Evolutionary conservation across 1,140 invertebrate species (phyloP), one percentile per base, ranked within the genome.

Genomic region (Trachelipus rathkii): DNA sequence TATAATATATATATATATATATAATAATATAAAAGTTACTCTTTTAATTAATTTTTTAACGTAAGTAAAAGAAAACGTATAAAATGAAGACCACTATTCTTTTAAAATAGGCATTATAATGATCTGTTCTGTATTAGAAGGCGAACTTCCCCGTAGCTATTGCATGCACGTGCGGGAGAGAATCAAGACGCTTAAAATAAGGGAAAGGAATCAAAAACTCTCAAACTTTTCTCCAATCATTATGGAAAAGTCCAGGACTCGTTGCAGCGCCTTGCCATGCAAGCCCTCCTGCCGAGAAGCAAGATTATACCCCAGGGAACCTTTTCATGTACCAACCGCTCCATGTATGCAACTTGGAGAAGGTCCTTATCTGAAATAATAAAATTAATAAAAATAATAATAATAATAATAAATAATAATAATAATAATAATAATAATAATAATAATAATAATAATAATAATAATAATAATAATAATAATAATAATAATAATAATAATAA

Each of bases 241-340:
- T 3, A 84, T 83, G 0, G 93, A n/a, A 94, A 79, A 96, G 88
- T 0, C 91, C 91, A 0, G n/a, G 92, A 94, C 10, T 85, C 86
- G 80, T 92, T 90, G 79, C 91, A 92, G 68, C 91, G 94, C 69
- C 92, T 89, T 0, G 95, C 94, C 23, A 97, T 0, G 95, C 93
- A 84, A 96, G 95, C 0, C 95, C 95, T 69, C 93, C 93, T 45
- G n/a, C 93, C 82, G 19, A 87, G 80, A 15, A 88, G 81, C 0
- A 88, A 77, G 10, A 88, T 82, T 0, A 88, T 80, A 45, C 85
- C 85, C 87, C 87, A 88, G 0, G 87, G 85, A 7, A 87, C 73
- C 70, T 85, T 74, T 60, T 78, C 74, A 44, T 78, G 72, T 19
- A 78, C 70, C n/a, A n/a, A 10, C 43, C 69, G n/a, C 68, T 19